These are phyloP conservation scores for Omphaloscelis lunosa DNA, from an alignment of 2,888 invertebrate species.

Conservation along the genomic window DNA sequence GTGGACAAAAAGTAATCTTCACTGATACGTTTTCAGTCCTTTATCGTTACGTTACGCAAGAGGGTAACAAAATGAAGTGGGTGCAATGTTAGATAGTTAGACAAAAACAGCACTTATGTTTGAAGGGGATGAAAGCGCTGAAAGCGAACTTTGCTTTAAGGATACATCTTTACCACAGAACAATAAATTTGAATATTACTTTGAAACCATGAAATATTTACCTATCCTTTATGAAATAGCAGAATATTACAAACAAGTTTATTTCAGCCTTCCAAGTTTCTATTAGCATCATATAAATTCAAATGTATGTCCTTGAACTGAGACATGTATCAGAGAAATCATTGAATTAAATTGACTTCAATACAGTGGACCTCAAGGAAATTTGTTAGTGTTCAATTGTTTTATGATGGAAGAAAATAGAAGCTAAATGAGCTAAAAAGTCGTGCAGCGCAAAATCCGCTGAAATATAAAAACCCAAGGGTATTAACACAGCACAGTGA, in stretches of 20 bases:
- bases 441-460: conserved; percentile 51
- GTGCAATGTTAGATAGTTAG: conserved; percentile 52
- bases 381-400: background rate
- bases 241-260: background rate
- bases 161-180: background rate
- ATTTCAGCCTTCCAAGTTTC: background rate
- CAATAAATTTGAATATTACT: background rate
- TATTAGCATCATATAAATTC: background rate
- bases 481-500: conserved; percentile 46
- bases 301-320: background rate
- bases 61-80: conserved; percentile 60
- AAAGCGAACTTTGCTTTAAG: conserved; percentile 9
- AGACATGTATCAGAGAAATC: background rate
- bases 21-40: conserved; percentile 51
- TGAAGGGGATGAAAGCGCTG: conserved; percentile 57
- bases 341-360: background rate
- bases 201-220: background rate
- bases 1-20: conserved; percentile 56
- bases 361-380: background rate
- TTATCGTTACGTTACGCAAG: conserved; percentile 55
- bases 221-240: too few species aligned
- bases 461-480: conserved; percentile 31
- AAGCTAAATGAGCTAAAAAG: background rate
- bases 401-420: background rate
- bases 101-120: conserved; percentile 49